Conservation (phyloP, 2,797 vertebrate species). For the Alfaro cultratus region DNA sequence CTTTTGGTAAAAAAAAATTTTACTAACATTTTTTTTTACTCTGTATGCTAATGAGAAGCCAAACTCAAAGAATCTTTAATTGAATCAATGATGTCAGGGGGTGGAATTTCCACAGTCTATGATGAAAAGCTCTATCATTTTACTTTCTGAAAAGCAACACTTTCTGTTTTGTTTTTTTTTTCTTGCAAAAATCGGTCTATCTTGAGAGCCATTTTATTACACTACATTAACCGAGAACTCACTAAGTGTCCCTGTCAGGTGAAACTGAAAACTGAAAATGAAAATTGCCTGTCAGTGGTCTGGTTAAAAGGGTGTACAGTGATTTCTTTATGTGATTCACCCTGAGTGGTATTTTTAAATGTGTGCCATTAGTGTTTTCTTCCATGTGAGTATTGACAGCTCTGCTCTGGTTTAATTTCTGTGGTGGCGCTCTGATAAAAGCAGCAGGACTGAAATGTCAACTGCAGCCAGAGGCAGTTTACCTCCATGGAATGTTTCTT, state of each 20-base stretch:
- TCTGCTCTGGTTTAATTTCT: slow-evolving; percentile 16
- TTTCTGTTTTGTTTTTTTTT: neutral
- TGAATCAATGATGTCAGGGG: neutral
- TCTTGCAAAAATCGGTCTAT: neutral
- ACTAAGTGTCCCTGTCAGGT: slow-evolving; percentile 2
- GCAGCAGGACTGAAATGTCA: slow-evolving; percentile 9
- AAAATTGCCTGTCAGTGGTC: slow-evolving; percentile 3
- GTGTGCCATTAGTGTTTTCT: slow-evolving; percentile 25
- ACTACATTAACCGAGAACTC: slow-evolving; percentile 14
- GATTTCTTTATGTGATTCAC: slow-evolving; percentile 5
- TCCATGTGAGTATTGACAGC: slow-evolving; percentile 26
- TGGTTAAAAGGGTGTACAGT: neutral
- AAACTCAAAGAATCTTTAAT: neutral
- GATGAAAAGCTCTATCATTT: neutral
- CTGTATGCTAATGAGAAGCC: neutral
- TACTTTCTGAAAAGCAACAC: neutral
- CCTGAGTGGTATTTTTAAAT: slow-evolving; percentile 7
- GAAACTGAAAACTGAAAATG: slow-evolving; percentile 7
- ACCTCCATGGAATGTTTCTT: neutral
- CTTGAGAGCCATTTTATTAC: slow-evolving; percentile 4
- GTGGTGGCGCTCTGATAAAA: slow-evolving; percentile 5
- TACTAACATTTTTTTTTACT: no score
- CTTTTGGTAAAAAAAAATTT: neutral
- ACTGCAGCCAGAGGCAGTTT: neutral
- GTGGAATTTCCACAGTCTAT: neutral